Conservation (phyloP, 2,888 invertebrate genomes). For the Microctonus brassicae region DNA sequence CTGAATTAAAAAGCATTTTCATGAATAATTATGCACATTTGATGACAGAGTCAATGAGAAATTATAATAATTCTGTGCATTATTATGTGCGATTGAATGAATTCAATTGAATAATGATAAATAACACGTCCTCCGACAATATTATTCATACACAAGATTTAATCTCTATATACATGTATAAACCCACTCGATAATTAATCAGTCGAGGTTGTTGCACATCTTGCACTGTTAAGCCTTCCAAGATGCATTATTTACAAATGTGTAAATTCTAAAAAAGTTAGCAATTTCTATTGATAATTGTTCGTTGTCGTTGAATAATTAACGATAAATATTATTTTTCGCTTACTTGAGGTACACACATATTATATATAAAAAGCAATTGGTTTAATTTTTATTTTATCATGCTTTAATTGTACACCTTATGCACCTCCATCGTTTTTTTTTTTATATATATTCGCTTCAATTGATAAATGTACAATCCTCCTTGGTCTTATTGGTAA, state of each 20-base stretch:
- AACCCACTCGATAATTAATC: slow-evolving; percentile 8
- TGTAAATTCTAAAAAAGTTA: not conserved
- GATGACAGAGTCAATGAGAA: not conserved
- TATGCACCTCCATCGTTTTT: slow-evolving; percentile 24
- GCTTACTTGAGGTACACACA: not conserved
- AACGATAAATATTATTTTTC: not conserved
- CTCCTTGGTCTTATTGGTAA: slow-evolving; percentile 56
- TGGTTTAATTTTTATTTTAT: slow-evolving; percentile 4
- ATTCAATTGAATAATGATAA: slow-evolving; percentile 2
- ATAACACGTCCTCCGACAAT: slow-evolving; percentile 44
- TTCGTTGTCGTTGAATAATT: not conserved
- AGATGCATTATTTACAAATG: slow-evolving; percentile 15
- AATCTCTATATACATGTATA: slow-evolving; percentile 5
- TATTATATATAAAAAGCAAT: not conserved
- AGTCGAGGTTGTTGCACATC: slow-evolving; percentile 1
- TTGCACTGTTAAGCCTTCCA: slow-evolving; percentile 38
- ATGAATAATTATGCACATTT: not conserved
- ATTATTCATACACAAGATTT: slow-evolving; percentile 35
- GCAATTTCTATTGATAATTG: not conserved
- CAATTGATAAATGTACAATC: slow-evolving; percentile 51
- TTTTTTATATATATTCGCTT: slow-evolving; percentile 29
- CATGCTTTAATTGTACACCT: slow-evolving; percentile 10
- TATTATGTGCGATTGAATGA: not conserved
- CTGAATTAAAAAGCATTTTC: not conserved
- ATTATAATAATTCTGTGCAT: slow-evolving; percentile 6